Conservation (phyloP, 2,113 vertebrate species). For the Protobothrops flavoviridis region DNA sequence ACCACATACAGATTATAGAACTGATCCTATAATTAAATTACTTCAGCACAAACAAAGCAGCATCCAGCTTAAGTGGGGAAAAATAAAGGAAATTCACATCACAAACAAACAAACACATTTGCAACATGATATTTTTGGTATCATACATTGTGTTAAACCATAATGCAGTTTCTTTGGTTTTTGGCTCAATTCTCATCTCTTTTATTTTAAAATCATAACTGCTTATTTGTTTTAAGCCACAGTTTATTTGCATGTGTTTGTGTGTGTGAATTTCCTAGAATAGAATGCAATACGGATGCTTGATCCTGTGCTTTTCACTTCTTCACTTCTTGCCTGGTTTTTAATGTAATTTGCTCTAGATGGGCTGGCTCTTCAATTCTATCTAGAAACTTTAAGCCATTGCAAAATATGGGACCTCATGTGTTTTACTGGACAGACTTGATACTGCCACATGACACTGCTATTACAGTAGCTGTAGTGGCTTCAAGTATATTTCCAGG, state of each 20-base stretch:
- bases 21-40: constrained; percentile 44
- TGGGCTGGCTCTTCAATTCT: background rate
- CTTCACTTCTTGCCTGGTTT: background rate
- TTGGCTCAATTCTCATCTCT: background rate
- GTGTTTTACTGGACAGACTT: background rate
- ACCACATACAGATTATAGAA: constrained; percentile 42
- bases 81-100: background rate
- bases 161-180: background rate
- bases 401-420: background rate
- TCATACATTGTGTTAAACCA: background rate
- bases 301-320: background rate
- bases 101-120: background rate
- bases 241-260: background rate
- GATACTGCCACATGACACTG: background rate
- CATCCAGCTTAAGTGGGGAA: background rate
- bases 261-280: background rate
- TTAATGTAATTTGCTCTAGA: background rate
- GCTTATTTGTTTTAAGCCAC: background rate
- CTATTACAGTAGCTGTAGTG: background rate
- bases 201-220: background rate
- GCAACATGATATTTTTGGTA: background rate
- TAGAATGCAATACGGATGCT: background rate
- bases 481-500: background rate
- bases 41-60: constrained; percentile 29
- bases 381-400: background rate